phyloP scores from a whole-genome alignment of 2,797 vertebrate species.

The Halcyon leucocephala region DNA sequence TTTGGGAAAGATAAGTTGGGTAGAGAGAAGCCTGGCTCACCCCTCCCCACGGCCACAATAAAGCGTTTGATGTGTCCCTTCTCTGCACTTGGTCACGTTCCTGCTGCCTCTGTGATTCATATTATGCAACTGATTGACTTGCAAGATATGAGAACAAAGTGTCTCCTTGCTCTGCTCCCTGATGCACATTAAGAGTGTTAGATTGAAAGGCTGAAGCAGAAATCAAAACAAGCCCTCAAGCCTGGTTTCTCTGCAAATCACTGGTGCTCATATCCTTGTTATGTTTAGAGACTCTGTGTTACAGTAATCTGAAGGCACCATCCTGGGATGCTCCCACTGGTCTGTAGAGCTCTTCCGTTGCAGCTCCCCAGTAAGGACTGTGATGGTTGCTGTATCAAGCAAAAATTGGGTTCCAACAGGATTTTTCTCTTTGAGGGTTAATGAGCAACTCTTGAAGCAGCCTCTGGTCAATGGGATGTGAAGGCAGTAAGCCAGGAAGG shows the following conservation, averaged over 20 bases:
- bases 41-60: not conserved
- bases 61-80: conserved; percentile 39
- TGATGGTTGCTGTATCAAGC: not conserved
- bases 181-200: not conserved
- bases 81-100: conserved; percentile 42
- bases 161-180: conserved; percentile 39
- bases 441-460: not conserved
- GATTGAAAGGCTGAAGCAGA: not conserved
- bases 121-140: conserved; percentile 57
- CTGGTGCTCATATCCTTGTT: not conserved
- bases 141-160: conserved; percentile 41
- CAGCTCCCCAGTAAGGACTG: not conserved
- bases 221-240: conserved; percentile 37
- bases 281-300: not conserved
- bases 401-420: not conserved
- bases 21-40: not conserved
- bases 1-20: not conserved
- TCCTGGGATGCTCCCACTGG: not conserved
- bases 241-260: not conserved
- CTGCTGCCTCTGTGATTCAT: conserved; percentile 28
- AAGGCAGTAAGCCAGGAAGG: not conserved
- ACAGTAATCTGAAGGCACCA: not conserved
- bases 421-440: not conserved
- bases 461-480: not conserved
- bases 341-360: not conserved